Evolutionary conservation across 2,113 vertebrate genomes (phyloP), one percentile per base, ranked within the genome.

Genomic region (Forbesichthys papilliferus): DNA sequence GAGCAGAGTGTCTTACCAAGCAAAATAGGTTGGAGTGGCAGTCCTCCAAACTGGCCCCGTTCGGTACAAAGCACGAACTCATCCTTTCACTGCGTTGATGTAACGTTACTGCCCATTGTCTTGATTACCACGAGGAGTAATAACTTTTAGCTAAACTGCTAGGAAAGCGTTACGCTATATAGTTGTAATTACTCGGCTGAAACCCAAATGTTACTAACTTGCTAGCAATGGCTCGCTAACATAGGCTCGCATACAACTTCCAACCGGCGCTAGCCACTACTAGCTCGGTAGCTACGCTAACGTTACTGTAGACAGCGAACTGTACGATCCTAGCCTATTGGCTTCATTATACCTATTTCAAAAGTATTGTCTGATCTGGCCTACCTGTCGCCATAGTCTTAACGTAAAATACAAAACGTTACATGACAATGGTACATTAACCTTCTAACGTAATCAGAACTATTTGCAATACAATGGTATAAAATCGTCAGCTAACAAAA

Each of bases 11-110:
- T 90, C 97, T 98, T 89, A 98, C 97, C 96, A 99, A 93, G 93
- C 95, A 98, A 94, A 99, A 99, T 85, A 99, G 95, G 92, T 99
- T 99, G 93, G 96, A 99, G 93, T 98, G 96, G 95, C 97, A 99
- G 92, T 99, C 97, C 94, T 99, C 97, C 94, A 99, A 94, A 93
- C 96, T 99, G 93, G 97, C 97, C 94, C 96, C 97, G 96, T 98
- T 99, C 88, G 95, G 94, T 94, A 98, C 97, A 93, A 96, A 98
- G 94, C 96, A 97, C 94, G 96, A 96, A 96, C 94, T 98, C 96
- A 98, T 98, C 95, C 94, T 93, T 85, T 96, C 94, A 98, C 93
- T 95, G 93, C 92, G 94, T 91, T 91, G 89, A 89, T 87, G 91
- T 91, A 89, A 92, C 92, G 92, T 94, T 93, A 87, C 94, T 92